Evolutionary conservation across 2,797 vertebrate species (phyloP).

Genomic region (Spheniscus humboldti): DNA sequence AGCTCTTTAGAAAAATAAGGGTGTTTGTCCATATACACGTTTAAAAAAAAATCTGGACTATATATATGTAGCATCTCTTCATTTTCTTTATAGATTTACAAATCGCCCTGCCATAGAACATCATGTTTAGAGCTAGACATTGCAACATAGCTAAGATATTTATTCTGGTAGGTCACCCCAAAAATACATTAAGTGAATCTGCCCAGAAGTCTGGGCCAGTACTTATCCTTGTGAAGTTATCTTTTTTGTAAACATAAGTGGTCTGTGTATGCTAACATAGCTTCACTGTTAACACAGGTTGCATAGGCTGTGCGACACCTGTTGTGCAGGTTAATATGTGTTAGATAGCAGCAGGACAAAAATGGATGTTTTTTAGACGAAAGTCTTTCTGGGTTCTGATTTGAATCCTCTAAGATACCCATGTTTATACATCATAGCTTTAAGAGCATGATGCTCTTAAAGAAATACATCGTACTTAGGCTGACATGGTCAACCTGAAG

Average conservation of each 20-base stretch:
- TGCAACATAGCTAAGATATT: not conserved
- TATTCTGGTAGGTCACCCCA: not conserved
- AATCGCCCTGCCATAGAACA: not conserved
- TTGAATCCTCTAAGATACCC: not conserved
- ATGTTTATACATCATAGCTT: not conserved
- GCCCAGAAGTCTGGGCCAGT: not conserved
- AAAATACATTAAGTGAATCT: not conserved
- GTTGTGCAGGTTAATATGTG: not conserved
- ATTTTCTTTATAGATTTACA: not conserved
- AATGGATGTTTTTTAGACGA: not conserved
- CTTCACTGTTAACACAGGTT: not conserved
- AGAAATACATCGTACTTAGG: not conserved
- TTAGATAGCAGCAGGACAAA: not conserved
- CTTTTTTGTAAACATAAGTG: not conserved
- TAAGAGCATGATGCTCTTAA: not conserved
- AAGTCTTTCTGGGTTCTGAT: not conserved
- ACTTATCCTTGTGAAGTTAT: not conserved
- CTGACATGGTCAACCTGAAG: not conserved
- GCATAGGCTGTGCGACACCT: not conserved
- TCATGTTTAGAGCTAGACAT: not conserved
- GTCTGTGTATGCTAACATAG: not conserved
- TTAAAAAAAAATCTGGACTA: not conserved
- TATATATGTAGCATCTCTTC: not conserved
- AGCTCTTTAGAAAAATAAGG: not conserved
- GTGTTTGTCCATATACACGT: not conserved